Conservation (phyloP, 2,888 invertebrate species). For the Deilephila porcellus region DNA sequence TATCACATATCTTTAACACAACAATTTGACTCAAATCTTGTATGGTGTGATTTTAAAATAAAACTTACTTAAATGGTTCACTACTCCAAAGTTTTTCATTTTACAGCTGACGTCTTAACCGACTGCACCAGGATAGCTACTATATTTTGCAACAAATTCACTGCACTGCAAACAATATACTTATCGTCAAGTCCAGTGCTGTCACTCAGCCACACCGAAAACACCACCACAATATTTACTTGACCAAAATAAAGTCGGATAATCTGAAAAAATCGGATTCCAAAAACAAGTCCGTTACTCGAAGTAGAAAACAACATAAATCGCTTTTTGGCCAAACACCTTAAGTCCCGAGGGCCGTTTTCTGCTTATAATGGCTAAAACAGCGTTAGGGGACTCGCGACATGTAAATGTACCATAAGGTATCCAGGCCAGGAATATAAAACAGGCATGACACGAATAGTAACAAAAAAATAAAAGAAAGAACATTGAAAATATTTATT, state of each 20-base stretch:
- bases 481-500: no score
- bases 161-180: no score
- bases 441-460: background rate
- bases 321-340: constrained; percentile 34
- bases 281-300: constrained; percentile 13
- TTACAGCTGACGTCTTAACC: no score
- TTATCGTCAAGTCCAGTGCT: no score
- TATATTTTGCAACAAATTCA: no score
- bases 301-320: constrained; percentile 32
- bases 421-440: background rate
- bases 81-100: no score
- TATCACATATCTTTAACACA: no score
- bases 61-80: no score
- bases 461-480: no score
- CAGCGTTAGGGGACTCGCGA: constrained; percentile 41
- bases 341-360: constrained; percentile 33
- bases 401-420: constrained; percentile 37
- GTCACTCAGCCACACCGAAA: background rate
- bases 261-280: background rate
- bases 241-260: background rate
- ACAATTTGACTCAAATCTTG: no score
- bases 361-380: constrained; percentile 45
- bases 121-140: no score
- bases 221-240: background rate
- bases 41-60: no score